Conservation (phyloP, 2,888 invertebrate species). For the Cactoblastis cactorum region DNA sequence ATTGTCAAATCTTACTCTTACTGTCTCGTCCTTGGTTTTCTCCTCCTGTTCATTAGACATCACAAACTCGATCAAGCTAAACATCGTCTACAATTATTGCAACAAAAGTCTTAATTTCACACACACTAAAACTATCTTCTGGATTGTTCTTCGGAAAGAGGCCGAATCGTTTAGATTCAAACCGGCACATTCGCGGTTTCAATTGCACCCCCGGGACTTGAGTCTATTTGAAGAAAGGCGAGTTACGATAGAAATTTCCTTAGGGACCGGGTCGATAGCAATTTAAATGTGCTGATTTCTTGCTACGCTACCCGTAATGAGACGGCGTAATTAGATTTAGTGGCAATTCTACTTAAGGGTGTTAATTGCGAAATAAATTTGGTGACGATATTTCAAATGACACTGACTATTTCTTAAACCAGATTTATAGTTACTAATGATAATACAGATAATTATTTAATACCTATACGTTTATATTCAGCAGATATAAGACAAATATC, state of each 20-base stretch:
- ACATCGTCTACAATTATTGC: too few relatives aligned
- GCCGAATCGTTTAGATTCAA: slow-evolving; percentile 33
- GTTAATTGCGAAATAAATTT: slow-evolving; percentile 21
- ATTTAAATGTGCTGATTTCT: slow-evolving; percentile 58
- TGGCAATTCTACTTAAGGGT: slow-evolving; percentile 29
- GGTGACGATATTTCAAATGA: slow-evolving; percentile 14
- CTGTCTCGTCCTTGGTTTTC: too few relatives aligned
- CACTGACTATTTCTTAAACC: too few relatives aligned
- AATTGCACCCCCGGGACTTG: slow-evolving; percentile 23
- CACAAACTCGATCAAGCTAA: too few relatives aligned
- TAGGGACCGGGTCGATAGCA: slow-evolving; percentile 44
- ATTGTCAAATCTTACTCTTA: too few relatives aligned
- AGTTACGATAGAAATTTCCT: slow-evolving; percentile 30
- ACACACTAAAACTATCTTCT: neutral
- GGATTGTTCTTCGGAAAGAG: neutral
- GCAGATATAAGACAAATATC: too few relatives aligned
- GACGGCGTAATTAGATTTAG: slow-evolving; percentile 57
- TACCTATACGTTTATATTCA: too few relatives aligned
- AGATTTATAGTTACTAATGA: too few relatives aligned
- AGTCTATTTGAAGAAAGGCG: slow-evolving; percentile 17
- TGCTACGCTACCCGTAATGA: slow-evolving; percentile 55
- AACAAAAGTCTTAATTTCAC: too few relatives aligned
- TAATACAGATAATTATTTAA: too few relatives aligned
- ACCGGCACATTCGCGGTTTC: slow-evolving; percentile 30
- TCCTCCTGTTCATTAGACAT: too few relatives aligned